Conservation (phyloP, 2,797 vertebrate species). For the Eospalax fontanierii region DNA sequence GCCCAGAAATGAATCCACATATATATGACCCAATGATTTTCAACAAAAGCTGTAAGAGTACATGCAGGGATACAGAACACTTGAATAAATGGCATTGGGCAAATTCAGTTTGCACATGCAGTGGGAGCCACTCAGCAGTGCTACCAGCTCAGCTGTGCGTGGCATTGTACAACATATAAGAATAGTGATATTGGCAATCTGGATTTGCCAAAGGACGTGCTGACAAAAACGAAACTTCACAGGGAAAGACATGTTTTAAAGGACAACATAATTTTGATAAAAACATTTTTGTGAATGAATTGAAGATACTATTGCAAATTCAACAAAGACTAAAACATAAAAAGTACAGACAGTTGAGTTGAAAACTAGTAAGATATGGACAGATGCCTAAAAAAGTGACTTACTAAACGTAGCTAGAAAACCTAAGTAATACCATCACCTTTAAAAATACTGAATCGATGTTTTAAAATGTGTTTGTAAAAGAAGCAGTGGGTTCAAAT, state of each 20-base stretch:
- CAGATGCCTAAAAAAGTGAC: slow-evolving; percentile 9
- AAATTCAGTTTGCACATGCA: neutral
- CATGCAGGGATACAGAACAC: neutral
- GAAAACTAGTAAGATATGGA: neutral
- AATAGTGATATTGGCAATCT: neutral
- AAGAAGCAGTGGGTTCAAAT: neutral
- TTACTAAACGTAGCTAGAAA: neutral
- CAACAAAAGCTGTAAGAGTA: neutral
- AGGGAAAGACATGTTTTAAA: neutral
- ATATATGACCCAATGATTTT: neutral
- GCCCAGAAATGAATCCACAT: neutral
- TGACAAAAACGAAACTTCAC: neutral
- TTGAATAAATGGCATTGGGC: neutral
- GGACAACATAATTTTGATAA: neutral
- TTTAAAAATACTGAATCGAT: slow-evolving; percentile 26
- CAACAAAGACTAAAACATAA: neutral
- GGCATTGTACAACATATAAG: no score
- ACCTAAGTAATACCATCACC: neutral
- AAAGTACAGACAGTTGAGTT: neutral
- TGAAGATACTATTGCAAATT: neutral
- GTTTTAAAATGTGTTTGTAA: slow-evolving; percentile 46
- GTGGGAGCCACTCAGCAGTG: neutral
- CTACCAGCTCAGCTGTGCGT: neutral
- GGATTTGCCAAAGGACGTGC: neutral
- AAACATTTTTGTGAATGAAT: neutral